phyloP scores from a whole-genome alignment of 1,140 invertebrate genomes.

The Cydia splendana region DNA sequence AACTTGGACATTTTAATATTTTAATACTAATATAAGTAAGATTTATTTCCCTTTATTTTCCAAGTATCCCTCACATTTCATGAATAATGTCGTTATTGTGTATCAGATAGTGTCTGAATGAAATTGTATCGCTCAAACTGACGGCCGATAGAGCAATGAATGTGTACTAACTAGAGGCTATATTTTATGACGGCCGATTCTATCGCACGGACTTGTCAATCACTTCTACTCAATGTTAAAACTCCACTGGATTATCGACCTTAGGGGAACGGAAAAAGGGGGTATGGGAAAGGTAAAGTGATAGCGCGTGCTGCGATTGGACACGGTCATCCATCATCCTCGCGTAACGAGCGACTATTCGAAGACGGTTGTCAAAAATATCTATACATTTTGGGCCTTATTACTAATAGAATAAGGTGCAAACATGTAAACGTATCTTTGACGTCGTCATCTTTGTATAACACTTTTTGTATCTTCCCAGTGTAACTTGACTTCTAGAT shows the following conservation, averaged over 20 bases:
- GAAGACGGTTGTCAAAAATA: constrained; percentile 43
- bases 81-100: constrained; percentile 26
- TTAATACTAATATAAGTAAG: neutral
- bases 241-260: constrained; percentile 45
- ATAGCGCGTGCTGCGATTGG: constrained; percentile 50
- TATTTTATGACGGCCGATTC: constrained; percentile 73
- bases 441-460: neutral
- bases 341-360: constrained; percentile 75
- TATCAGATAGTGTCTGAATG: constrained; percentile 14
- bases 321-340: constrained; percentile 72
- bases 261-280: constrained; percentile 40
- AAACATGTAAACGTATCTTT: neutral
- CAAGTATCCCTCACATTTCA: neutral
- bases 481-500: neutral
- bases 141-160: constrained; percentile 67
- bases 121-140: constrained; percentile 31
- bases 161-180: constrained; percentile 75
- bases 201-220: constrained; percentile 76
- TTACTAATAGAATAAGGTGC: neutral
- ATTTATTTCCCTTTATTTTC: neutral
- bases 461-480: neutral
- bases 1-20: neutral
- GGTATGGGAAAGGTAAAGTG: neutral
- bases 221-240: constrained; percentile 53
- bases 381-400: neutral